These are phyloP conservation scores for Tryphoninae sp. DNA, from an alignment of 2,888 invertebrate species.

Conservation along the genomic window DNA sequence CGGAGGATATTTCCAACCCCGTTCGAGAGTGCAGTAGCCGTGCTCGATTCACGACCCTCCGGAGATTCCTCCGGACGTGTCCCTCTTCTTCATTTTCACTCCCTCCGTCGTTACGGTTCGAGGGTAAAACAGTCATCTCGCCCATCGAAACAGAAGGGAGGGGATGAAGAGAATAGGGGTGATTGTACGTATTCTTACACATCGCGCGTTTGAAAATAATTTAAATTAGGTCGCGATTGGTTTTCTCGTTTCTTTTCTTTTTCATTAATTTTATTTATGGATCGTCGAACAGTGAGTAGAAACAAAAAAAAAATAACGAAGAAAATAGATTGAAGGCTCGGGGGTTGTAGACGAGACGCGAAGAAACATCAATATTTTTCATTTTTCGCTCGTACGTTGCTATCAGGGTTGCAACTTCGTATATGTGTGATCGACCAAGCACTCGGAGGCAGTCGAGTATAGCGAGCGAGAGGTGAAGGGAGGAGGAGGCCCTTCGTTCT, in stretches of 20 bases:
- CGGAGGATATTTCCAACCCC: conserved; percentile 4
- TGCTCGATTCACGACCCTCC: conserved; percentile 40
- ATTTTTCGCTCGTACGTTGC: too few species aligned
- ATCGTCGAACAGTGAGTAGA: too few species aligned
- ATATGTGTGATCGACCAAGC: conserved; percentile 15
- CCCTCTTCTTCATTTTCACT: conserved; percentile 12
- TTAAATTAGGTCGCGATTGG: too few species aligned
- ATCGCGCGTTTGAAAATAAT: background rate
- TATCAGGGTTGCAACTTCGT: background rate
- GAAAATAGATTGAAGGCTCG: too few species aligned
- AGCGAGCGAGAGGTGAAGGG: background rate
- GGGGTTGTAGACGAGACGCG: too few species aligned
- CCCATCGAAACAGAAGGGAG: background rate
- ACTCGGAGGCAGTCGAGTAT: conserved; percentile 27
- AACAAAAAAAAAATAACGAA: background rate
- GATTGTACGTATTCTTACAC: background rate
- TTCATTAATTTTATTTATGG: too few species aligned
- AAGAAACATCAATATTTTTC: too few species aligned
- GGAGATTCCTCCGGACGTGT: conserved; percentile 12
- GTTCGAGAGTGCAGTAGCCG: conserved; percentile 30
- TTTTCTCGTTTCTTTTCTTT: too few species aligned
- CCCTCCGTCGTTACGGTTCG: background rate
- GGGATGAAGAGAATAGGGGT: background rate
- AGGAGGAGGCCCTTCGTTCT: background rate
- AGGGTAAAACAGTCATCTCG: background rate